Evolutionary conservation across 2,113 vertebrate genomes (phyloP).

Genomic region (Bubo scandiacus): DNA sequence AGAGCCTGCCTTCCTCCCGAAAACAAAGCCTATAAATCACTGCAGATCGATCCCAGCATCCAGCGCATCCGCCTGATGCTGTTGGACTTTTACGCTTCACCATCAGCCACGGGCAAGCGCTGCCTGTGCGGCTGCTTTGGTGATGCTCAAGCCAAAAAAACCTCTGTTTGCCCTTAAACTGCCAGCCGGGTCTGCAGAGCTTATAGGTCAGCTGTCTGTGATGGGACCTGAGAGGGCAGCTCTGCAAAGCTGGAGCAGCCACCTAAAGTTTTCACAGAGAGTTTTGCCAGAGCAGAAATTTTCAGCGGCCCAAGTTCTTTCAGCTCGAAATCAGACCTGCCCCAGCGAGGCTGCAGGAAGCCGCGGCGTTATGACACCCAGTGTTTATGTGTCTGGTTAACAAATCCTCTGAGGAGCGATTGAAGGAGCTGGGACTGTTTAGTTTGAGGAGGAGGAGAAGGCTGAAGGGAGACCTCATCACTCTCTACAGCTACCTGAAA

Average conservation of each 20-base stretch:
- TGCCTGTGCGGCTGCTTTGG: not conserved
- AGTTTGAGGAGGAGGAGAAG: no score
- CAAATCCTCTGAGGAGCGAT: no score
- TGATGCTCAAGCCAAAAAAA: not conserved
- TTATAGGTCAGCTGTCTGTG: not conserved
- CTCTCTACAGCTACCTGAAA: no score
- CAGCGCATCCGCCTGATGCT: accelerated
- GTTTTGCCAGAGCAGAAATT: not conserved
- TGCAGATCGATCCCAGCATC: not conserved
- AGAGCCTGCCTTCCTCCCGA: not conserved
- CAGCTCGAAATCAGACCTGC: not conserved
- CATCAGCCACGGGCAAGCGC: not conserved
- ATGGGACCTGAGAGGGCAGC: not conserved
- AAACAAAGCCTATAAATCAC: not conserved
- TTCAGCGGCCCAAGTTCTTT: not conserved
- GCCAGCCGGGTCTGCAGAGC: not conserved
- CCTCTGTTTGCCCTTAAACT: not conserved
- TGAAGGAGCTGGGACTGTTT: no score
- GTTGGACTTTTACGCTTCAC: not conserved
- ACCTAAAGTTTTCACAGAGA: not conserved
- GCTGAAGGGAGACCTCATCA: no score
- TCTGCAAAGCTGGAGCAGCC: not conserved
- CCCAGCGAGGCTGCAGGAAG: not conserved
- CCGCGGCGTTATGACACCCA: not conserved
- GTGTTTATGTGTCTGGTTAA: no score